These are phyloP conservation scores for Leucoma salicis DNA, from an alignment of 2,888 invertebrate species.

Conservation along the genomic window DNA sequence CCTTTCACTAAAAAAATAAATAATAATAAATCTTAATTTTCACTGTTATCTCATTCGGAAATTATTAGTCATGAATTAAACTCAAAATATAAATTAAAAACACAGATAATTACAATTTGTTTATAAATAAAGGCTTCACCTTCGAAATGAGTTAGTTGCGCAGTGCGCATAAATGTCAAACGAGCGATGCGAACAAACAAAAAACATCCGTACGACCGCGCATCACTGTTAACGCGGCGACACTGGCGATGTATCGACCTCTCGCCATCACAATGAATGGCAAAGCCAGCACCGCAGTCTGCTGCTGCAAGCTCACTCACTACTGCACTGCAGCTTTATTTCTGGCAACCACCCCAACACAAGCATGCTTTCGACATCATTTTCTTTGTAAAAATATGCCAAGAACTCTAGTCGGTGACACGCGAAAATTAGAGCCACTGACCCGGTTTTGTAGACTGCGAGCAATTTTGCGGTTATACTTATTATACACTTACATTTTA, in stretches of 20 bases:
- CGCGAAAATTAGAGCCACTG: slow-evolving; percentile 41
- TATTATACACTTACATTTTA: slow-evolving; percentile 17
- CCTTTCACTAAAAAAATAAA: slow-evolving; percentile 42
- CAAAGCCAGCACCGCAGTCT: slow-evolving; percentile 64
- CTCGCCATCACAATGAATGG: slow-evolving; percentile 66
- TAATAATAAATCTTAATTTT: slow-evolving; percentile 37
- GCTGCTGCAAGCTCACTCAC: slow-evolving; percentile 70
- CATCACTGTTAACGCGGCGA: slow-evolving; percentile 59
- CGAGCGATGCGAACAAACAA: slow-evolving; percentile 19
- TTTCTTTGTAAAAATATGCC: slow-evolving; percentile 42
- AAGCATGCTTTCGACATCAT: slow-evolving; percentile 39
- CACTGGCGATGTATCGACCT: slow-evolving; percentile 68
- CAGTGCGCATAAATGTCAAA: slow-evolving; percentile 35
- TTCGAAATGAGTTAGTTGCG: slow-evolving; percentile 41
- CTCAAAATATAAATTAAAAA: slow-evolving; percentile 17
- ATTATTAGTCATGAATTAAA: slow-evolving; percentile 38
- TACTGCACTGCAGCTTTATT: slow-evolving; percentile 81
- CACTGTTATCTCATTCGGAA: slow-evolving; percentile 29
- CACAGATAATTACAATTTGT: slow-evolving; percentile 37
- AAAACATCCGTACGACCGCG: slow-evolving; percentile 43
- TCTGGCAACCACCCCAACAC: slow-evolving; percentile 70
- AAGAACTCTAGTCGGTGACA: slow-evolving; percentile 39
- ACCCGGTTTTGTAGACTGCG: slow-evolving; percentile 42
- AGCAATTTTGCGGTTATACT: slow-evolving; percentile 23
- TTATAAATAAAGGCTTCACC: slow-evolving; percentile 63